Conservation (phyloP, 2,113 vertebrate genomes). For the Corvus moneduloides region DNA sequence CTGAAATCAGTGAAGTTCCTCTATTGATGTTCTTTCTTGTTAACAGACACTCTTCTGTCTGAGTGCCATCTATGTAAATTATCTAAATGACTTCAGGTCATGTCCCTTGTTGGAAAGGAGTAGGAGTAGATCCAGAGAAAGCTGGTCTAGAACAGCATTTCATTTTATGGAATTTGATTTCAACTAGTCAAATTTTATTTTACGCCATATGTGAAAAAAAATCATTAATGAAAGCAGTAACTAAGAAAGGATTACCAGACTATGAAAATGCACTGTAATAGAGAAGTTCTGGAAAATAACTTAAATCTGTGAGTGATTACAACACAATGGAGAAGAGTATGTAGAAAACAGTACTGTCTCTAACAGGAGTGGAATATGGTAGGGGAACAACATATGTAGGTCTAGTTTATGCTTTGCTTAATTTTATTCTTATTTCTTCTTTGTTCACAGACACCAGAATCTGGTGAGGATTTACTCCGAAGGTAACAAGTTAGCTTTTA, state of each 20-base stretch:
- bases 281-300: background rate
- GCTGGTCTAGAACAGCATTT: background rate
- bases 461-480: background rate
- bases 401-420: background rate
- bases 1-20: background rate
- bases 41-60: background rate
- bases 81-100: background rate
- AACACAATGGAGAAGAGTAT: background rate
- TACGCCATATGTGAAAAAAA: background rate
- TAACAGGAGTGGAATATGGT: accelerated
- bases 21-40: background rate
- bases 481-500: slow-evolving; percentile 22
- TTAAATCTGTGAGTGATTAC: background rate
- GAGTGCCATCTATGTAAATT: background rate
- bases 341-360: background rate
- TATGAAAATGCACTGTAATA: background rate
- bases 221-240: background rate
- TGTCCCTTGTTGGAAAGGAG: background rate
- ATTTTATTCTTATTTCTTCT: background rate
- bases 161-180: background rate
- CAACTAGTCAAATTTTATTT: background rate
- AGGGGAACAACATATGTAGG: background rate
- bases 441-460: slow-evolving; percentile 11
- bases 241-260: background rate
- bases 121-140: background rate